A percentile compares a stretch with the other conserved stretches of the same genome.
Evolutionary conservation across 1,140 invertebrate species (phyloP).

Genomic region (Drosophila nigromelanica): DNA sequence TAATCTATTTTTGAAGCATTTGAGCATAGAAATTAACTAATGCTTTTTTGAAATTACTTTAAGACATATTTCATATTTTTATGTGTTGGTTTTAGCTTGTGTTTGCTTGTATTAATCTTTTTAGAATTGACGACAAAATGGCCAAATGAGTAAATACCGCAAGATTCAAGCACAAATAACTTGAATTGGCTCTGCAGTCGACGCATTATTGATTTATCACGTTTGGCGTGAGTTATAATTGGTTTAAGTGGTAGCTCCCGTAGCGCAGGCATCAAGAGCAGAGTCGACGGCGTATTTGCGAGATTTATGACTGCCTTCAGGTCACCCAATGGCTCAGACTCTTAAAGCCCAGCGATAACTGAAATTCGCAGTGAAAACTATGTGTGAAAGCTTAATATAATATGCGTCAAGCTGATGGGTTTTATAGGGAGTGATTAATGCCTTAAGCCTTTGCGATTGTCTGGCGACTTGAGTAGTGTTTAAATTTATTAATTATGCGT

Average conservation of each 20-base stretch:
- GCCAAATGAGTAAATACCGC: constrained; percentile 55
- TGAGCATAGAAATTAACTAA: no score
- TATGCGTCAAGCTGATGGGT: constrained; percentile 34
- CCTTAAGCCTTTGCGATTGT: constrained; percentile 31
- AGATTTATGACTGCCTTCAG: constrained; percentile 31
- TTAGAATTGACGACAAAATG: constrained; percentile 53
- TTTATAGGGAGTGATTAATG: constrained; percentile 60
- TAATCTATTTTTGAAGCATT: no score
- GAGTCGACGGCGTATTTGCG: constrained; percentile 13
- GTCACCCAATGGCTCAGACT: neutral
- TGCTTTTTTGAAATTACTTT: no score
- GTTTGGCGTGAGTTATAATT: constrained; percentile 67
- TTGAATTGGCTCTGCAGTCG: constrained; percentile 40
- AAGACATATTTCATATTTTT: no score
- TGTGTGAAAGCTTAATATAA: constrained; percentile 64
- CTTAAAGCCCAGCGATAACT: neutral
- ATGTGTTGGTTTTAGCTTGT: no score
- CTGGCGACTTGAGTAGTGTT: constrained; percentile 38
- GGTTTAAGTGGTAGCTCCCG: constrained; percentile 15
- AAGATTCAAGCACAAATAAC: neutral
- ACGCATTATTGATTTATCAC: constrained; percentile 76
- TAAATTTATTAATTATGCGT: constrained; percentile 68
- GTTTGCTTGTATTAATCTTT: neutral
- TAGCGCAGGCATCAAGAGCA: constrained; percentile 46
- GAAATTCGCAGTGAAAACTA: constrained; percentile 48